Conservation (phyloP, 1,140 invertebrate species). For the Rhizoglyphus robini region DNA sequence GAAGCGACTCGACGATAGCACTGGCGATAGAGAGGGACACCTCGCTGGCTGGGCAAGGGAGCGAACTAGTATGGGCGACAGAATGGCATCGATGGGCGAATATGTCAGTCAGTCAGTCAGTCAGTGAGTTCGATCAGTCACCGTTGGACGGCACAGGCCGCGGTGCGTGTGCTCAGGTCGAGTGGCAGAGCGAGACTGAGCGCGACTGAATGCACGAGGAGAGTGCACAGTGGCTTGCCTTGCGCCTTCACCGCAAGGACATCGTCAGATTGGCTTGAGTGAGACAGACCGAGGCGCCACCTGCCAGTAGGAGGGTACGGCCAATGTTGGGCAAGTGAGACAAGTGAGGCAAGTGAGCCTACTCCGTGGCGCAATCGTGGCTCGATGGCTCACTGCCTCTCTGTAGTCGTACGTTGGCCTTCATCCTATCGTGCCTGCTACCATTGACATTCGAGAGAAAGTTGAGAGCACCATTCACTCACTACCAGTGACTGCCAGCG, state of each 20-base stretch:
- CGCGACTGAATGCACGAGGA: neutral
- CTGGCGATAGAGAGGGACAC: neutral
- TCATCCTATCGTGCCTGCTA: neutral
- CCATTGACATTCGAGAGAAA: slow-evolving; percentile 14
- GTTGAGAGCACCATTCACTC: no score
- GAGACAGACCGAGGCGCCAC: neutral
- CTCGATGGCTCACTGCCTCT: neutral
- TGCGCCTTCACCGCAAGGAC: neutral
- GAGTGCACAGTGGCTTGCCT: neutral
- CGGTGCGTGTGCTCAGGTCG: no score
- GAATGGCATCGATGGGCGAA: no score
- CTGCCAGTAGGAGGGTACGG: neutral
- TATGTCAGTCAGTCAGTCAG: slow-evolving; percentile 16
- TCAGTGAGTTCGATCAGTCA: neutral
- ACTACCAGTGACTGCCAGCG: no score
- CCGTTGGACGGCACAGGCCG: no score
- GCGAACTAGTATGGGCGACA: neutral
- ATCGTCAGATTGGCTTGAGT: neutral
- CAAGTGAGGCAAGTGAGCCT: neutral
- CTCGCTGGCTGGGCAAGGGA: neutral
- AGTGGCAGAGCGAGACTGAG: neutral
- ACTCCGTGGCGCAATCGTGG: no score
- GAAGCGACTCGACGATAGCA: neutral
- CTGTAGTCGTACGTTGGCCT: slow-evolving; percentile 9
- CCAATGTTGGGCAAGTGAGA: neutral